These are phyloP conservation scores for Zoanthus sansibaricus DNA, from an alignment of 92 coral and sea anemone species.

Conservation along the genomic window DNA sequence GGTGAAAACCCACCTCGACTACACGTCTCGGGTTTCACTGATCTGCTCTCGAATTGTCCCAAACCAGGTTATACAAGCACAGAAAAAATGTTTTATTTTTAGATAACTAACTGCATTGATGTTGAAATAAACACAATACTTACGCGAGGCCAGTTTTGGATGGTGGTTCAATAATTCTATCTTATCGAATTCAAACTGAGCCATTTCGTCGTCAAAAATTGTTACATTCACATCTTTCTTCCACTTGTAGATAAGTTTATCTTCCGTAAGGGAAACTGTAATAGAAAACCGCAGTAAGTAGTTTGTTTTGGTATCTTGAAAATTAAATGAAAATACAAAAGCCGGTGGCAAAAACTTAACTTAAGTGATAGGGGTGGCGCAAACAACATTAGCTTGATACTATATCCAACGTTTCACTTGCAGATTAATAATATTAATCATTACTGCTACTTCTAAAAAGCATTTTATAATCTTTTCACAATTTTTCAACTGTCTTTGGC, in stretches of 20 bases:
- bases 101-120: too few relatives aligned
- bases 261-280: constrained; percentile 40
- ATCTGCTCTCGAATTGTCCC: too few relatives aligned
- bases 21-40: too few relatives aligned
- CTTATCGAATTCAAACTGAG: constrained; percentile 1
- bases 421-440: too few relatives aligned
- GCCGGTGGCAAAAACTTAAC: background rate
- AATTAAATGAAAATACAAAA: background rate
- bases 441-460: too few relatives aligned
- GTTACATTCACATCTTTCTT: background rate
- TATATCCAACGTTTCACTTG: too few relatives aligned
- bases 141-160: constrained; percentile 18
- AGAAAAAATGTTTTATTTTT: too few relatives aligned
- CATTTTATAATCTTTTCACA: too few relatives aligned
- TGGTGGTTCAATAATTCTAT: background rate
- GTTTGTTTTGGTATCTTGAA: background rate
- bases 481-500: too few relatives aligned
- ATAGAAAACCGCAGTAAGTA: background rate
- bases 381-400: too few relatives aligned
- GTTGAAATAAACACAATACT: background rate
- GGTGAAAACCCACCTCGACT: too few relatives aligned
- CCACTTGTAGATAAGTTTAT: constrained; percentile 37
- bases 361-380: background rate
- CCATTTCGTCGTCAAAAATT: constrained; percentile 35
- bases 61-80: too few relatives aligned